phyloP scores from a whole-genome alignment of 35 echinoderm and acorn worm species.

The Ophiothrix spiculata region DNA sequence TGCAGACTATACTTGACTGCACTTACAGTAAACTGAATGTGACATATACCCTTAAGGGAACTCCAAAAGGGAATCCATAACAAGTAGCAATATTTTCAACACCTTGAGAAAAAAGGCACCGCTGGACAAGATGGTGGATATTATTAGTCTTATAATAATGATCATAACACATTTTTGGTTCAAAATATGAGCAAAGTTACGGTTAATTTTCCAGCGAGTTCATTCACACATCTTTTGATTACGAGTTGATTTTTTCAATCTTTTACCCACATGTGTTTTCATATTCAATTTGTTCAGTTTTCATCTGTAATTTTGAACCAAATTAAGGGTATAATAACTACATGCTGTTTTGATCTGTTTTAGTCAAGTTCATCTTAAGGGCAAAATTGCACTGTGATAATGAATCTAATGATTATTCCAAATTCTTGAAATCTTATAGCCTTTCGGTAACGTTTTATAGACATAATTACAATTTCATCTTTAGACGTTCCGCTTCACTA shows the following conservation, averaged over 20 bases:
- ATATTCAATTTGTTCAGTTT: background rate
- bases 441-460: too few relatives aligned
- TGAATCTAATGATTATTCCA: too few relatives aligned
- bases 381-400: too few relatives aligned
- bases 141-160: too few relatives aligned
- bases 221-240: background rate
- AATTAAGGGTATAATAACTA: background rate
- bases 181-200: background rate
- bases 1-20: background rate
- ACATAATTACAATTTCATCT: too few relatives aligned
- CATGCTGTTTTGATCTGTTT: too few relatives aligned
- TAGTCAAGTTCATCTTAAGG: too few relatives aligned
- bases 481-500: too few relatives aligned
- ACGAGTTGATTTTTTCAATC: background rate
- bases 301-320: background rate
- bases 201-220: background rate
- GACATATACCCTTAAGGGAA: background rate
- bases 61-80: background rate
- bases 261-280: background rate
- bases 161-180: background rate
- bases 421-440: too few relatives aligned
- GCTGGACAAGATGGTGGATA: background rate
- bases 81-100: background rate
- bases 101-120: background rate
- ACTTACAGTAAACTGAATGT: background rate